Evolutionary conservation across 2,888 invertebrate genomes (phyloP).

Genomic region (Fissipunctia ypsillon): DNA sequence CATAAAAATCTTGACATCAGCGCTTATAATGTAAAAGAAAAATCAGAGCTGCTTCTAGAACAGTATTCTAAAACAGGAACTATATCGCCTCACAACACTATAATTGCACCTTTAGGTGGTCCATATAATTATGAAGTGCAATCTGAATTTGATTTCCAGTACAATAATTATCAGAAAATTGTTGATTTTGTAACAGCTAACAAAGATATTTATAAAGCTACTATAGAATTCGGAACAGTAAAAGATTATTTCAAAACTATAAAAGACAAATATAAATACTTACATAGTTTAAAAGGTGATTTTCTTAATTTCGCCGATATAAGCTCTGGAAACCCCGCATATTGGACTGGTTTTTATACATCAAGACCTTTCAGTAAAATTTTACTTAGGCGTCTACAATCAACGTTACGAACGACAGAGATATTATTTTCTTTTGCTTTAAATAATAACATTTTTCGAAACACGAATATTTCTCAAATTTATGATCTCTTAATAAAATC

Average conservation of each 20-base stretch:
- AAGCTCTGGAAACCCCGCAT: conserved; percentile 95
- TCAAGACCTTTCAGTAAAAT: conserved; percentile 96
- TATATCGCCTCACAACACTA: conserved; percentile 96
- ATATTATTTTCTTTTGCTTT: conserved; percentile 95
- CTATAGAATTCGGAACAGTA: conserved; percentile 96
- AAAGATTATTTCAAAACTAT: conserved; percentile 96
- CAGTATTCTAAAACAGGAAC: conserved; percentile 97
- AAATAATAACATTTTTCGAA: conserved; percentile 91
- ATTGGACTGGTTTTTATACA: conserved; percentile 99
- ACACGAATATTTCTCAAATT: conserved; percentile 89
- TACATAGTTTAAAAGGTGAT: conserved; percentile 96
- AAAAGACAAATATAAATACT: conserved; percentile 89
- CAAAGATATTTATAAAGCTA: conserved; percentile 93
- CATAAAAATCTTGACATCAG: conserved; percentile 94
- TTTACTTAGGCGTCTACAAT: conserved; percentile 95
- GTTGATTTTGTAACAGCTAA: conserved; percentile 96
- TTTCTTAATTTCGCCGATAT: conserved; percentile 99
- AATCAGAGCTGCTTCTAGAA: conserved; percentile 95
- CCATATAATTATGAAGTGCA: conserved; percentile 96
- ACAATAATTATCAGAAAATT: conserved; percentile 96
- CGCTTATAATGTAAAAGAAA: conserved; percentile 95
- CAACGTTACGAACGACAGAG: conserved; percentile 94
- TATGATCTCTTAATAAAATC: conserved; percentile 88
- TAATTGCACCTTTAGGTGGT: conserved; percentile 97
- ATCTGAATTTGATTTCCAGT: conserved; percentile 98